A percentile compares a stretch with the other conserved stretches of the same genome.
These are phyloP conservation scores for Xiphophorus maculatus DNA, from an alignment of 2,113 vertebrate species.

Conservation along the genomic window DNA sequence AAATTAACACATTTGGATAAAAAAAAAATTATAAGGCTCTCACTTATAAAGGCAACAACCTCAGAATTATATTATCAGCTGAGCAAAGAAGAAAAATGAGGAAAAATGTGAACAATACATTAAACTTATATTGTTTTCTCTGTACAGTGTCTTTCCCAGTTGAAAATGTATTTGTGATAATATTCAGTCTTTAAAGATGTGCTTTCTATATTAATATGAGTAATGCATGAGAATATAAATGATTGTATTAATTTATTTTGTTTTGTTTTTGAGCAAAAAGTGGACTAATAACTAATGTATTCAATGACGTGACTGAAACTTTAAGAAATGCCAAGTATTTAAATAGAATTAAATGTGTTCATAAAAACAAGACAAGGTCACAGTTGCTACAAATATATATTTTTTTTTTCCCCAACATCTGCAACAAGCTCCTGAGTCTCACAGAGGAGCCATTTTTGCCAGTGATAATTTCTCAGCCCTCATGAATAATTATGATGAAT, in stretches of 20 bases:
- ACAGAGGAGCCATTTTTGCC: slow-evolving; percentile 36
- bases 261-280: not conserved
- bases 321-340: not conserved
- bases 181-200: not conserved
- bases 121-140: too few species aligned
- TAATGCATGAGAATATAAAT: too few species aligned
- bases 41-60: not conserved
- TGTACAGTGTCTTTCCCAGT: too few species aligned
- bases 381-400: not conserved
- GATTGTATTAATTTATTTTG: too few species aligned
- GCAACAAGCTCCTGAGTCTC: slow-evolving; percentile 36
- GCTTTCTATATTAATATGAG: too few species aligned
- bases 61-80: not conserved
- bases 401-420: slow-evolving; percentile 64
- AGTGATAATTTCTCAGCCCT: slow-evolving; percentile 6
- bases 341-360: not conserved
- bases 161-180: not conserved
- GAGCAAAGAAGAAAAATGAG: not conserved
- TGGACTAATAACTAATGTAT: not conserved
- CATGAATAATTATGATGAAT: slow-evolving; percentile 35
- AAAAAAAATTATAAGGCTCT: not conserved
- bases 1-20: too few species aligned
- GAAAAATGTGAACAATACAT: too few species aligned
- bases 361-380: too few species aligned
- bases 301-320: not conserved